Percentiles rank a stretch among this genome's conserved stretches.
Conservation (phyloP, 2,113 vertebrate genomes). For the Peromyscus californicus region DNA sequence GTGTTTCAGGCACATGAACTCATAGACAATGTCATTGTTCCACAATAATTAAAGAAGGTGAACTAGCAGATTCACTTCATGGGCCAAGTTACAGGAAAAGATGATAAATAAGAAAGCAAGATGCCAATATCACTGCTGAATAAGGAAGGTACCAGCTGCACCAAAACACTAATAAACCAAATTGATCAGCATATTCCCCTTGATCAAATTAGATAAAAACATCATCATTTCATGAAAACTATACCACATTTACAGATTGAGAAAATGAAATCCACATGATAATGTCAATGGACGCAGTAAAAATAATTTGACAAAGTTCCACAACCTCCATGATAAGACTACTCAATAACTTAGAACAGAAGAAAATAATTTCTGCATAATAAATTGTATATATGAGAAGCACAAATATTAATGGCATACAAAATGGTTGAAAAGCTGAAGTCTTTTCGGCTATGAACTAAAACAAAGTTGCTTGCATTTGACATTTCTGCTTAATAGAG, state of each 20-base stretch:
- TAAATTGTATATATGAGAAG: background rate
- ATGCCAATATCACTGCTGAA: background rate
- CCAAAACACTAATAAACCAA: background rate
- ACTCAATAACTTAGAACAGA: background rate
- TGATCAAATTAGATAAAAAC: background rate
- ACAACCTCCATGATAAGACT: background rate
- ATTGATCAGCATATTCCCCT: background rate
- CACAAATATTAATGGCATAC: background rate
- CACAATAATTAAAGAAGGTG: background rate
- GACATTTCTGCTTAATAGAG: background rate
- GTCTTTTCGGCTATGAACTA: background rate
- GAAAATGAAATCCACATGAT: background rate
- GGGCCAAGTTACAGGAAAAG: background rate
- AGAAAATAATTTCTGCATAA: background rate
- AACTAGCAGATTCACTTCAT: background rate
- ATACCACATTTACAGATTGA: background rate
- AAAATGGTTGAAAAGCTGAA: background rate
- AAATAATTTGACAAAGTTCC: background rate
- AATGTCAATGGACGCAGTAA: background rate
- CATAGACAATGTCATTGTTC: background rate
- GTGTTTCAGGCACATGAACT: background rate
- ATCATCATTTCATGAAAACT: background rate
- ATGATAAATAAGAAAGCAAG: background rate
- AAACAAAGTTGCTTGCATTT: background rate
- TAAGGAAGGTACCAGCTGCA: background rate